Evolutionary conservation across 2,888 invertebrate species (phyloP).

Genomic region (Cepaea hortensis): DNA sequence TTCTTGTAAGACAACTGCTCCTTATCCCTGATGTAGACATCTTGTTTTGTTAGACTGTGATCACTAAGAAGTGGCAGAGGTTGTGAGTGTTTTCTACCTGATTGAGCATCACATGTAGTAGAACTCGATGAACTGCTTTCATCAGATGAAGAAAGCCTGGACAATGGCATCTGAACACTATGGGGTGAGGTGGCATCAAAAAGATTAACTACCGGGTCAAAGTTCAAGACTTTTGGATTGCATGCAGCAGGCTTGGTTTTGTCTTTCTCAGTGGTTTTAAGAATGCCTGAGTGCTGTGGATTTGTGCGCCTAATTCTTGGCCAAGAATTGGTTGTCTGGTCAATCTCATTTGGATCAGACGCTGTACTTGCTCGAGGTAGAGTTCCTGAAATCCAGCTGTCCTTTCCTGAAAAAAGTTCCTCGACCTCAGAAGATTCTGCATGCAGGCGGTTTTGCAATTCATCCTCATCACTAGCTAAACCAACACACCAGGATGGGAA

Average conservation of each 20-base stretch:
- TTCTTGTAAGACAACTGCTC: not conserved
- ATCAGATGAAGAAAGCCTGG: constrained; percentile 58
- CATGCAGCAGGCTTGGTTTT: constrained; percentile 51
- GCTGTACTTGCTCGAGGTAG: constrained; percentile 44
- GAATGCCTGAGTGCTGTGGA: constrained; percentile 59
- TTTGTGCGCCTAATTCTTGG: constrained; percentile 60
- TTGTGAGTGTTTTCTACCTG: constrained; percentile 56
- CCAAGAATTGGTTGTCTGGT: constrained; percentile 63
- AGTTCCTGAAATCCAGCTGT: constrained; percentile 47
- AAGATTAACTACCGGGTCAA: constrained; percentile 68
- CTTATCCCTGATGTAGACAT: not conserved
- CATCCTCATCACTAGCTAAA: constrained; percentile 59
- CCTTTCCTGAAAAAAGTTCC: constrained; percentile 44
- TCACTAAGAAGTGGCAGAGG: not conserved
- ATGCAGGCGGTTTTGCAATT: constrained; percentile 41
- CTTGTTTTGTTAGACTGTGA: too few species aligned
- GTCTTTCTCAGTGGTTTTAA: constrained; percentile 61
- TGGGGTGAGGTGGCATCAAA: constrained; percentile 61
- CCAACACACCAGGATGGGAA: constrained; percentile 68
- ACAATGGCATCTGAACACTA: constrained; percentile 61
- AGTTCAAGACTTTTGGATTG: constrained; percentile 65
- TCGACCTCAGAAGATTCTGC: constrained; percentile 44
- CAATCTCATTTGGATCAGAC: constrained; percentile 40
- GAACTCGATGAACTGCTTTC: constrained; percentile 41
- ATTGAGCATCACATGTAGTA: constrained; percentile 45